A percentile compares a stretch with the other conserved stretches of the same genome.
phyloP scores from a whole-genome alignment of 2,113 vertebrate genomes.

The Pseudonaja textilis region DNA sequence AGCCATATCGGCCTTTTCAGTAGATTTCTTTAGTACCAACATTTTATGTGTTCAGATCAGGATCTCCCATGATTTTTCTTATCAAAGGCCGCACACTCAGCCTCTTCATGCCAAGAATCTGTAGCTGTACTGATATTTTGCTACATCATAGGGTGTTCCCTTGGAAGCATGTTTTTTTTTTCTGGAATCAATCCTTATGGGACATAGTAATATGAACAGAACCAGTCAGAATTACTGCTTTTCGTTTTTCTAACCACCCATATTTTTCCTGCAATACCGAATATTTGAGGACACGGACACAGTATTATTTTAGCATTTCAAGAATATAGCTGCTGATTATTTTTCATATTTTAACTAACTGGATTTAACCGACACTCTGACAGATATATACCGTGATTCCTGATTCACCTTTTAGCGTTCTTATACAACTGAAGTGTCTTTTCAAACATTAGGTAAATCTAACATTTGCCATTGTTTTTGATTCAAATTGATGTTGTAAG shows the following conservation, averaged over 20 bases:
- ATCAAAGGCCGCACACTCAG: slow-evolving; percentile 20
- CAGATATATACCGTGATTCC: slow-evolving; percentile 11
- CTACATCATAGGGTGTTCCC: slow-evolving; percentile 22
- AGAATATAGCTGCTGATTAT: slow-evolving; percentile 27
- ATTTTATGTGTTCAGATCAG: background rate
- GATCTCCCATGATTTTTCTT: slow-evolving; percentile 12
- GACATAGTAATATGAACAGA: slow-evolving; percentile 23
- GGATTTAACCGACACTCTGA: background rate
- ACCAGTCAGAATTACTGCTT: slow-evolving; percentile 23
- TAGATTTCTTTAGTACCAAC: slow-evolving; percentile 19
- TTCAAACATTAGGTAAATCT: background rate
- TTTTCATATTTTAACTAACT: slow-evolving; percentile 1
- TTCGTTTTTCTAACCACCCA: slow-evolving; percentile 17
- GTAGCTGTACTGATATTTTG: slow-evolving; percentile 14
- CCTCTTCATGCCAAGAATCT: slow-evolving; percentile 19
- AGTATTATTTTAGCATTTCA: background rate
- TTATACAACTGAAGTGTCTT: slow-evolving; percentile 22
- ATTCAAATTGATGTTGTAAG: background rate
- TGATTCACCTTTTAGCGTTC: slow-evolving; percentile 6
- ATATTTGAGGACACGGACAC: slow-evolving; percentile 26
- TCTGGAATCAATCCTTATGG: slow-evolving; percentile 19
- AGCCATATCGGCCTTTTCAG: background rate
- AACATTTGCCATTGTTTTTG: background rate
- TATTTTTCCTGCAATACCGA: slow-evolving; percentile 8
- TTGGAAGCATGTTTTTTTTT: slow-evolving; percentile 3